phyloP scores from a whole-genome alignment of 2,888 invertebrate genomes.

The Autographa gamma region DNA sequence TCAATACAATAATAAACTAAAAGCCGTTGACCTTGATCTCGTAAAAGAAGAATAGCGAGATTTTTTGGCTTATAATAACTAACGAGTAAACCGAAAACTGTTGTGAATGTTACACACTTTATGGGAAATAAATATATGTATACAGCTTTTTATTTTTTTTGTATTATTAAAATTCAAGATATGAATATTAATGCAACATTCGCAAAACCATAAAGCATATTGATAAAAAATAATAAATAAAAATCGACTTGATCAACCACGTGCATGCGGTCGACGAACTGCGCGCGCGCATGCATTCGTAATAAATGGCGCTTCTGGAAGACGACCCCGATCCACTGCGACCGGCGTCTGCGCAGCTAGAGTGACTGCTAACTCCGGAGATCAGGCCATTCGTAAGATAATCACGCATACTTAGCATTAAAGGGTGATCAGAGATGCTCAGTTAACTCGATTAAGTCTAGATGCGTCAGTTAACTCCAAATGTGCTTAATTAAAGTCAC shows the following conservation, averaged over 20 bases:
- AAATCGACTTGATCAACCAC: conserved; percentile 36
- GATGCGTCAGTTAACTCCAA: neutral
- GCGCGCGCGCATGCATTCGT: conserved; percentile 41
- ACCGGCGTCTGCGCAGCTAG: conserved; percentile 42
- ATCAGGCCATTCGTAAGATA: conserved; percentile 43
- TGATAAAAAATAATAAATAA: conserved; percentile 29
- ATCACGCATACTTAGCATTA: conserved; percentile 32
- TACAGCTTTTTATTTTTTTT: no score
- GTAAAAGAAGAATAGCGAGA: neutral
- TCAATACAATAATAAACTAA: neutral
- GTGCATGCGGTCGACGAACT: conserved; percentile 60
- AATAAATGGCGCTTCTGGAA: conserved; percentile 58
- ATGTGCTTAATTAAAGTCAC: conserved; percentile 4
- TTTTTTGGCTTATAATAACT: no score
- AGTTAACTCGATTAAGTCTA: conserved; percentile 11
- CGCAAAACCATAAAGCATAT: conserved; percentile 24
- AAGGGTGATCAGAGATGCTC: conserved; percentile 38
- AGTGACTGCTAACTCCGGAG: conserved; percentile 45
- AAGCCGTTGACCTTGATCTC: neutral
- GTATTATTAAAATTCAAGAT: neutral
- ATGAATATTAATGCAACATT: neutral
- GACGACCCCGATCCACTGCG: conserved; percentile 34
- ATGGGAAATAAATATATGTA: no score
- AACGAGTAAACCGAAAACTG: no score
- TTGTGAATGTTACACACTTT: no score